These are phyloP conservation scores for Lithobates pipiens DNA, from an alignment of 2,797 vertebrate species.

Conservation along the genomic window DNA sequence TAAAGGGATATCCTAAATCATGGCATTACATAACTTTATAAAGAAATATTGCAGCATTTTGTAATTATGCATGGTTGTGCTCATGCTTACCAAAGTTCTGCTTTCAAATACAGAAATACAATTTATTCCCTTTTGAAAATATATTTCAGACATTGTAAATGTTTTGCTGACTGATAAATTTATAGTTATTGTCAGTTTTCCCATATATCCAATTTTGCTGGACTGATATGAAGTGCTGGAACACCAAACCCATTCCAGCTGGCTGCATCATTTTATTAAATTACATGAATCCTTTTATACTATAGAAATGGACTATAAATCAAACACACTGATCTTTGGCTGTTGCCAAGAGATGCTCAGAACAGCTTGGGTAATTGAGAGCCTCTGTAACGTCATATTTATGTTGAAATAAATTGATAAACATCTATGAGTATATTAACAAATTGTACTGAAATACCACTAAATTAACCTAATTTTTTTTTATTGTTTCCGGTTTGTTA, in stretches of 20 bases:
- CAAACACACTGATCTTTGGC: constrained; percentile 48
- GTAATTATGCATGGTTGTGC: background rate
- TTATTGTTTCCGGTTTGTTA: constrained; percentile 54
- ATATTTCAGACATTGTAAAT: background rate
- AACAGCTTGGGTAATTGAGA: constrained; percentile 12
- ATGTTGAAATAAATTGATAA: constrained; percentile 26
- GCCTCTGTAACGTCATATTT: constrained; percentile 12
- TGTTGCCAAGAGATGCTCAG: constrained; percentile 42
- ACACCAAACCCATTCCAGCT: background rate
- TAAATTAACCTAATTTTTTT: constrained; percentile 47
- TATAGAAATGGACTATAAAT: constrained; percentile 15
- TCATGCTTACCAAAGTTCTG: background rate
- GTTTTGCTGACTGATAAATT: background rate
- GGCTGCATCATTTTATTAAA: background rate
- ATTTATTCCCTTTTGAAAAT: background rate
- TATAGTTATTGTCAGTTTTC: background rate
- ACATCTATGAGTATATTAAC: constrained; percentile 35
- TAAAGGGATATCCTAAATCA: background rate
- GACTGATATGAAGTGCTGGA: background rate
- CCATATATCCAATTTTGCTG: background rate
- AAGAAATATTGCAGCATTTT: background rate
- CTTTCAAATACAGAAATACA: background rate
- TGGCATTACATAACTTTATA: background rate
- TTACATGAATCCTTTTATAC: constrained; percentile 9
- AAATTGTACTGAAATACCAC: constrained; percentile 54